Base-by-base conservation (phyloP, 2,113 vertebrate genomes). In the Oreochromis niloticus region DNA sequence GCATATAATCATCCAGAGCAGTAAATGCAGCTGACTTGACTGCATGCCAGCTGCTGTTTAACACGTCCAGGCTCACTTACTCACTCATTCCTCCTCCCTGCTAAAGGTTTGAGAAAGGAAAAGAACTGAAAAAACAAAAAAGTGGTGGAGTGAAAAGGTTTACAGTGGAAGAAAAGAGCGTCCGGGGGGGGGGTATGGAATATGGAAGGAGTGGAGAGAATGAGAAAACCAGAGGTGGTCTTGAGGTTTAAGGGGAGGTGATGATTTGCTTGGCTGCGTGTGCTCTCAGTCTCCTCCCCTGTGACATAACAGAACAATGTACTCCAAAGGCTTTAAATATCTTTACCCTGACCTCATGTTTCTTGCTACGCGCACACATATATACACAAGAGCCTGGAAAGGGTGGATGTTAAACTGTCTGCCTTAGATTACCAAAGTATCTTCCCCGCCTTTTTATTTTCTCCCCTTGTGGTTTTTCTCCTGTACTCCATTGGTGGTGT, bases 291-390 rank as follows among this genome's bases (percentile, higher is more conserved):
- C 88, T 89, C 91, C 91, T 91, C 92, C 94, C 87, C 81, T 17
- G 82, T 94, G 94, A 93, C 92, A 92, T 91, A 94, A 94, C 86
- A 82, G 93, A 95, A 95, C 93, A 95, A 94, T 94, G 93, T 93
- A 93, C 88, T 91, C 83, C 41, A 86, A 95, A 94, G 82, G 89
- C 92, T 95, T 94, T 91, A 93, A 95, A 95, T 96, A 93, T 95
- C 93, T 95, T 87, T 81, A 89, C 91, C 86, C 90, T 96, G 95
- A 96, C 94, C 93, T 96, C 95, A 95, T 93, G 85, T 90, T 89
- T 86, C 80, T 90, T 4, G 43, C 71, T 73, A 85, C 85, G 68
- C 57, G 52, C 59, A 68, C 54, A 48, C 59, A 80, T 83, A 54
- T 63, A 85, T 63, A 71, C 17, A 43, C 84, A 84, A 61, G 43